Evolutionary conservation across 2,888 invertebrate genomes (phyloP).

Genomic region (Drosophila diplacantha): DNA sequence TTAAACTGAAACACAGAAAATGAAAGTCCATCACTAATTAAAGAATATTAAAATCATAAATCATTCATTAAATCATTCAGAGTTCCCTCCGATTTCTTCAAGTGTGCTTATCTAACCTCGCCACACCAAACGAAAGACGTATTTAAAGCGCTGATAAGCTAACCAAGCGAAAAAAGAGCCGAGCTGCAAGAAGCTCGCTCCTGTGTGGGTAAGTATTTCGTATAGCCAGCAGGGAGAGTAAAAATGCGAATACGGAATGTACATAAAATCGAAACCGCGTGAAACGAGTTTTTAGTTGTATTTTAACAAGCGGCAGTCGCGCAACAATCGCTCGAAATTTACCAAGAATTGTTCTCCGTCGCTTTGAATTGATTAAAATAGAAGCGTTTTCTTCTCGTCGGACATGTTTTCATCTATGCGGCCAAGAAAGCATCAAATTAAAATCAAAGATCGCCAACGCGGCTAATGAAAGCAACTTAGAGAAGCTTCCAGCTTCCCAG

Average conservation of each 20-base stretch:
- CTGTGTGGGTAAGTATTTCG: constrained; percentile 23
- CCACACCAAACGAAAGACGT: constrained; percentile 61
- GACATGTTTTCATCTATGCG: constrained; percentile 51
- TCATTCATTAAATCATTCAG: not conserved
- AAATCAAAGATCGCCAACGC: constrained; percentile 14
- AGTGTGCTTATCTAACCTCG: constrained; percentile 15
- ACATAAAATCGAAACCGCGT: constrained; percentile 63
- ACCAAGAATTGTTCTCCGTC: constrained; percentile 31
- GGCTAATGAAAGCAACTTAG: not conserved
- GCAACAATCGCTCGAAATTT: constrained; percentile 42
- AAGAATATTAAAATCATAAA: too few species aligned
- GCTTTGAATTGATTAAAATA: constrained; percentile 25
- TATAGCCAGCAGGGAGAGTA: constrained; percentile 24
- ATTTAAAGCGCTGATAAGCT: constrained; percentile 64
- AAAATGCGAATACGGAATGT: constrained; percentile 47
- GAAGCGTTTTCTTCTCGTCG: constrained; percentile 8
- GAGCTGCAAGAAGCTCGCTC: constrained; percentile 59
- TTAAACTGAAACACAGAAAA: not conserved
- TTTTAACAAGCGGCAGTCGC: constrained; percentile 60
- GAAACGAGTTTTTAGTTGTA: constrained; percentile 70
- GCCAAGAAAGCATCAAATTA: constrained; percentile 24
- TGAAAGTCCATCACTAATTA: not conserved
- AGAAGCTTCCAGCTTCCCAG: not conserved
- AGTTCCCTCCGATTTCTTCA: not conserved
- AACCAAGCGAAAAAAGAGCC: constrained; percentile 52